Evolutionary conservation across 2,797 vertebrate species (phyloP), one percentile per base, ranked within the genome.

Genomic region (Helostoma temminkii): DNA sequence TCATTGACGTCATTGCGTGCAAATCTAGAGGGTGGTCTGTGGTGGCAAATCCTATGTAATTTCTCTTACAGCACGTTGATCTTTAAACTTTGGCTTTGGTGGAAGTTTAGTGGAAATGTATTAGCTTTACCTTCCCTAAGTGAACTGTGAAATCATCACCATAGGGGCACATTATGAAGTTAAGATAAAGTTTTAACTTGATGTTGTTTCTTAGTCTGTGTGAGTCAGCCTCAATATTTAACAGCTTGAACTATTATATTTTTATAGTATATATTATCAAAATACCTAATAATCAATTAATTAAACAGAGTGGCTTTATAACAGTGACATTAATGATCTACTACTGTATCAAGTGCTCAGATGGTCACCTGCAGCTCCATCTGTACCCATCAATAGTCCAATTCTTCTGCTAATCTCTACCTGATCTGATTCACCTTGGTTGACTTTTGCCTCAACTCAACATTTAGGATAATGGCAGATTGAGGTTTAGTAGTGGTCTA

Each of bases 401-500:
- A 10, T 65, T 67, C 30, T 34, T 63, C 25, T 74, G 50, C n/a
- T n/a, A n/a, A n/a, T n/a, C n/a, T n/a, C n/a, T 19, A 50, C 66
- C 48, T 74, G 76, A 82, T 63, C 74, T 78, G 70, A 81, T 83
- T 86, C 62, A 85, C 71, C 67, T 80, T 15, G 67, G 53, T 56
- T 62, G 81, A 87, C 74, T 78, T 66, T 55, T 58, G 25, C 54
- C 58, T 75, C 26, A 46, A 57, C 48, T 46, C 71, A 64, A 65
- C 69, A 55, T 67, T 73, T 62, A 56, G 34, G 71, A 63, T 76
- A 77, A 74, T 6, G 61, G 19, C 42, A 49, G 59, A 34, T 59
- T 72, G 28, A 71, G 71, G 68, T 74, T 26, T 21, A 43, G 74
- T 74, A 80, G 62, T 60, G 21, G 71, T 78, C 69, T 83, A 89